These are phyloP conservation scores for Clunio marinus DNA, from an alignment of 2,888 invertebrate genomes.

Conservation along the genomic window DNA sequence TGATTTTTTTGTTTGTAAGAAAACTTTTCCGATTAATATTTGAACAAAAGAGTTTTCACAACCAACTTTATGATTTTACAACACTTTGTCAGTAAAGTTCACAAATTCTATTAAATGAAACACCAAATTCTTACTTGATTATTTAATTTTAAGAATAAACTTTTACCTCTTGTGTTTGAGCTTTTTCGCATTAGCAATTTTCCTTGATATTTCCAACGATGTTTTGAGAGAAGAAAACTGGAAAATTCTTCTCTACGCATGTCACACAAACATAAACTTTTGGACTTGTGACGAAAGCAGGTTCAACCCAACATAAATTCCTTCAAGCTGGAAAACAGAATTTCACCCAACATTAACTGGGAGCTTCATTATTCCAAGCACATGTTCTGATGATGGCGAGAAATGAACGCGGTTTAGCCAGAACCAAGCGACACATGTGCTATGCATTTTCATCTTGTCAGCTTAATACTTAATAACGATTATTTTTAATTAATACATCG, in stretches of 20 bases:
- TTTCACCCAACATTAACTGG: neutral
- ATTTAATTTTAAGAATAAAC: neutral
- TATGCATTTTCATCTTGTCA: neutral
- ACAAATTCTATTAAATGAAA: neutral
- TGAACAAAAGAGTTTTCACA: neutral
- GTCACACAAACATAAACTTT: conserved; percentile 16
- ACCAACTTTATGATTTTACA: neutral
- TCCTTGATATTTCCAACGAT: neutral
- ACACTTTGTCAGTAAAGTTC: neutral
- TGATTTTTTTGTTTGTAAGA: conserved; percentile 16
- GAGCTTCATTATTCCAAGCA: conserved; percentile 16
- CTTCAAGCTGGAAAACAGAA: conserved; percentile 5
- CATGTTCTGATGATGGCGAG: neutral
- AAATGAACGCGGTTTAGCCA: neutral
- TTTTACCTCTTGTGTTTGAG: conserved; percentile 24
- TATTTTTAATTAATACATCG: conserved; percentile 33
- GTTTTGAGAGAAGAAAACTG: conserved; percentile 10
- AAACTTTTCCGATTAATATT: neutral
- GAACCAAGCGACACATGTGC: conserved; percentile 6
- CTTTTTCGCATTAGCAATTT: conserved; percentile 5
- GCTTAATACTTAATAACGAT: conserved; percentile 6
- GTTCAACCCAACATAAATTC: neutral
- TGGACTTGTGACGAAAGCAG: neutral
- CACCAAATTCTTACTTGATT: too few relatives aligned
- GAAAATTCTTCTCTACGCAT: conserved; percentile 13